Evolutionary conservation across 2,797 vertebrate genomes (phyloP), one percentile per base, ranked within the genome.

Genomic region (Typhlichthys eigenmanni): DNA sequence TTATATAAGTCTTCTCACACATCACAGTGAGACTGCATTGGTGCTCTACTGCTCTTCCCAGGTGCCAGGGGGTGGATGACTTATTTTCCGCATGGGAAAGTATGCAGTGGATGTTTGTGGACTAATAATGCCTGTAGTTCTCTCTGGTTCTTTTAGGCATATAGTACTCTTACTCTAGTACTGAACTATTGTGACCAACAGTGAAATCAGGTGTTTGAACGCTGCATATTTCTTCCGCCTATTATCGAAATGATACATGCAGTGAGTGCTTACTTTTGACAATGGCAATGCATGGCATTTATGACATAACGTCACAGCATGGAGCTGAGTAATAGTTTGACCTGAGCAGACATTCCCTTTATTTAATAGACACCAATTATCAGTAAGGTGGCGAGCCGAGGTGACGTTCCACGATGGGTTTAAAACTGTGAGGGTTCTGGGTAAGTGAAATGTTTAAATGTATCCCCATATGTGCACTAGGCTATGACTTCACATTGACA

Each of bases 1-100:
- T 88, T 88, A 86, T 81, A 82, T 82, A 86, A 90, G 79, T 85
- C 83, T 82, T 68, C 83, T 80, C 76, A 58, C 54, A 83, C 88
- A 86, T 88, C 86, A 84, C 82, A 64, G 78, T 55, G 80, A 74
- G 77, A 70, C 71, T 76, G 74, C 87, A 86, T 87, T 82, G 82
- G 83, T 82, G 79, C 81, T 58, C 74, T 50, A 80, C 79, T 82
- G 79, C 81, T 58, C 74, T 50, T 81, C 79, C 76, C 79, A 81
- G 81, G 78, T 74, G 78, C 82, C 79, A 3, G 64, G 64, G 82
- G 85, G 78, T 69, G 85, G 81, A 81, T 91, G 89, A 89, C 78
- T 72, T 60, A n/a, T 75, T 75, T 78, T 90, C 85, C 64, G 46
- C 62, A 69, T 69, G 60, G 61, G 68, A 71, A 75, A 71, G 60